These are phyloP conservation scores for Melanaphis sacchari DNA, from an alignment of 1,140 invertebrate species.

Conservation along the genomic window DNA sequence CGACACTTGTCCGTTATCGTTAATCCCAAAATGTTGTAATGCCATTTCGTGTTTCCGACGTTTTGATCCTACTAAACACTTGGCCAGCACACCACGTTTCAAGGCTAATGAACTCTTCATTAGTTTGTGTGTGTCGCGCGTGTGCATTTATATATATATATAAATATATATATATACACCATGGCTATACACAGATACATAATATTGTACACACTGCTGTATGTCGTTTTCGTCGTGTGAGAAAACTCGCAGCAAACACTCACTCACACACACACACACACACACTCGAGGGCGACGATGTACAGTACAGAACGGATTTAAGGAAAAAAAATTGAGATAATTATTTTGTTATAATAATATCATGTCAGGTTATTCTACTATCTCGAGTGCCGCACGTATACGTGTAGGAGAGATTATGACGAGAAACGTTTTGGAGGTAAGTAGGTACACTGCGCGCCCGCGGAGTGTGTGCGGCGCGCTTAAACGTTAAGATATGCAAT, in stretches of 20 bases:
- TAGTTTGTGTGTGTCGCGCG: slow-evolving; percentile 16
- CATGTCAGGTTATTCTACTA: background rate
- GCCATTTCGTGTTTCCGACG: background rate
- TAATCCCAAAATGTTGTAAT: background rate
- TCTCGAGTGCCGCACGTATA: background rate
- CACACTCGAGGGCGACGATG: background rate
- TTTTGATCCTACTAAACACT: background rate
- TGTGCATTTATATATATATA: too few relatives aligned
- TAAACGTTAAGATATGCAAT: background rate
- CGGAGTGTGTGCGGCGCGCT: background rate
- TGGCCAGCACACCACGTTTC: slow-evolving; percentile 11
- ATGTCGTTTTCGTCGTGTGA: background rate
- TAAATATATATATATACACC: too few relatives aligned
- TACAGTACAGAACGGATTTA: background rate
- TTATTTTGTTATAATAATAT: background rate
- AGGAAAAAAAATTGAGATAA: background rate
- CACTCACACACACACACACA: background rate
- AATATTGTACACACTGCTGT: background rate
- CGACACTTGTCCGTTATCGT: background rate
- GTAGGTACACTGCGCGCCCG: background rate
- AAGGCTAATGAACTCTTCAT: slow-evolving; percentile 55
- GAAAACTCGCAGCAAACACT: background rate
- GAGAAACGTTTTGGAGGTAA: background rate
- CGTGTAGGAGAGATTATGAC: background rate
- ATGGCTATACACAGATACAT: background rate